phyloP scores from a whole-genome alignment of 2,888 invertebrate species.

The Oeneis ivallda region DNA sequence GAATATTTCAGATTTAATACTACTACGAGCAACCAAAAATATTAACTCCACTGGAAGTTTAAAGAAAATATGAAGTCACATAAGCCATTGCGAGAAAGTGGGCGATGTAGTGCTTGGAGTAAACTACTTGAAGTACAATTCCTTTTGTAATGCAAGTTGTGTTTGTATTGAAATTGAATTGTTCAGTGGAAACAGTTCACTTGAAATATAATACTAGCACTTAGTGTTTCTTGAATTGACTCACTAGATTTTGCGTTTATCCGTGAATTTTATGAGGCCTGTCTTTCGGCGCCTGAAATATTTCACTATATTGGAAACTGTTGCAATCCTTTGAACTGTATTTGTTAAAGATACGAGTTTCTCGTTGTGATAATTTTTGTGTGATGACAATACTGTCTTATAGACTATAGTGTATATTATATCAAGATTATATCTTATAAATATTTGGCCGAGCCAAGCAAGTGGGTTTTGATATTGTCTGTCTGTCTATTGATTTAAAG shows the following conservation, averaged over 20 bases:
- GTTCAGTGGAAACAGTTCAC: slow-evolving; percentile 58
- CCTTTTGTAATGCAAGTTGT: slow-evolving; percentile 53
- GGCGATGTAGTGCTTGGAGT: slow-evolving; percentile 10
- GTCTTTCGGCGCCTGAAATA: slow-evolving; percentile 29
- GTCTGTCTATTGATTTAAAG: too few species aligned
- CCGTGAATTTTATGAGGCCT: slow-evolving; percentile 36
- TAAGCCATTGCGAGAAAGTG: slow-evolving; percentile 3
- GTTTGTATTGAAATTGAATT: slow-evolving; percentile 61
- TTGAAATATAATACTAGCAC: slow-evolving; percentile 68
- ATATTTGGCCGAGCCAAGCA: too few species aligned
- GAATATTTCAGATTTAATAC: slow-evolving; percentile 7
- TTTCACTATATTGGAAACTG: slow-evolving; percentile 28
- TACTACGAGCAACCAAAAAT: background rate
- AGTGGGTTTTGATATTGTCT: too few species aligned
- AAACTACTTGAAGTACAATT: slow-evolving; percentile 36
- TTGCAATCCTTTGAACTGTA: background rate
- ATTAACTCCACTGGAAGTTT: background rate
- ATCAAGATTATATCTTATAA: too few species aligned
- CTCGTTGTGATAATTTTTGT: background rate
- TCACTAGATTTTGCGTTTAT: slow-evolving; percentile 62
- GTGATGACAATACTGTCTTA: too few species aligned
- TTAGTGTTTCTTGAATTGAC: slow-evolving; percentile 52
- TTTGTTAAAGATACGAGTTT: background rate
- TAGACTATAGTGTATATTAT: too few species aligned
- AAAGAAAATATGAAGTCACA: background rate